Percentiles rank a stretch among this genome's conserved stretches.
Conservation (phyloP, 2,797 vertebrate genomes). For the Staurois parvus region DNA sequence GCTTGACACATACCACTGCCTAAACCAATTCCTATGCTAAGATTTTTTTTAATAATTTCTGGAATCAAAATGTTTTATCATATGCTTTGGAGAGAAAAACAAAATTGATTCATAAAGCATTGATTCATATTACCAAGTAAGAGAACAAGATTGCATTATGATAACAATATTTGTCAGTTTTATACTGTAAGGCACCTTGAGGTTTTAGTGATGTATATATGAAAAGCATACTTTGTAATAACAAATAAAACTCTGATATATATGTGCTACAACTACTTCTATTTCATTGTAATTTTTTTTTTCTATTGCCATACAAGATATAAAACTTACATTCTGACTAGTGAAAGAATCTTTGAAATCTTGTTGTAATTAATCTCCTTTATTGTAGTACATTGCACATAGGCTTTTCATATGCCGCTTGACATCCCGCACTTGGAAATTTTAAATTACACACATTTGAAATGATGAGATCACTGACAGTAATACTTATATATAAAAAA, state of each 20-base stretch:
- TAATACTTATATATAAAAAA: slow-evolving; percentile 57
- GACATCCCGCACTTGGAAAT: slow-evolving; percentile 45
- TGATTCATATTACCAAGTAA: slow-evolving; percentile 36
- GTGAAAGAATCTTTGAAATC: slow-evolving; percentile 8
- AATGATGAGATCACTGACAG: slow-evolving; percentile 58
- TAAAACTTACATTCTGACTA: slow-evolving; percentile 24
- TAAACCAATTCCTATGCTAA: too few species aligned
- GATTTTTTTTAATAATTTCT: too few species aligned
- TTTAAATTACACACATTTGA: slow-evolving; percentile 56
- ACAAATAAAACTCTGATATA: slow-evolving; percentile 27
- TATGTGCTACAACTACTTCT: slow-evolving; percentile 15
- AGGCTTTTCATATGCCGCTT: slow-evolving; percentile 42
- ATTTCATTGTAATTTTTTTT: neutral
- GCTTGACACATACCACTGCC: too few species aligned
- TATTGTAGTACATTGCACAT: slow-evolving; percentile 29
- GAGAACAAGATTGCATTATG: slow-evolving; percentile 32
- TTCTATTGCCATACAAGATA: slow-evolving; percentile 7
- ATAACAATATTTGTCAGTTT: slow-evolving; percentile 48
- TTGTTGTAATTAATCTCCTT: slow-evolving; percentile 35
- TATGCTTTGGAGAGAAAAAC: slow-evolving; percentile 7
- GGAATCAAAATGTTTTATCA: too few species aligned
- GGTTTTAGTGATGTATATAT: slow-evolving; percentile 35
- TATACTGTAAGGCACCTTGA: slow-evolving; percentile 50
- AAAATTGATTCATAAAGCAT: slow-evolving; percentile 45
- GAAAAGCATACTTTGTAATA: slow-evolving; percentile 26